A percentile compares a stretch with the other conserved stretches of the same genome.
These are phyloP conservation scores for Ernsta delagoae DNA, from an alignment of 2,888 invertebrate species.

Conservation along the genomic window DNA sequence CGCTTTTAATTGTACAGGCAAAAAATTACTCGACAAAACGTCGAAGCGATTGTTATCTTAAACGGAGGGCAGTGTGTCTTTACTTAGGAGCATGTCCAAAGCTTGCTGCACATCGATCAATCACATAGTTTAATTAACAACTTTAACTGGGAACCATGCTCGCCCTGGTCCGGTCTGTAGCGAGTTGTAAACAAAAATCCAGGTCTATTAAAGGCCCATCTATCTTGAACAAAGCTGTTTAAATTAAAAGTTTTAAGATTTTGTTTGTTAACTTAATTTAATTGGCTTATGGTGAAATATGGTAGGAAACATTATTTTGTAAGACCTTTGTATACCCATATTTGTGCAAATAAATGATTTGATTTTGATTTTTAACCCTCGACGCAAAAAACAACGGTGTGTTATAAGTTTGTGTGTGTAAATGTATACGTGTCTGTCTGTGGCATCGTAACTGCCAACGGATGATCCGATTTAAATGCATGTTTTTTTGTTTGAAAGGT, in stretches of 20 bases:
- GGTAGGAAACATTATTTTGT: too few species aligned
- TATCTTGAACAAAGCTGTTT: neutral
- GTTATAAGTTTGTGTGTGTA: too few species aligned
- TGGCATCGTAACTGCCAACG: too few species aligned
- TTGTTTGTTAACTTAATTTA: too few species aligned
- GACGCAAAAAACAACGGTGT: too few species aligned
- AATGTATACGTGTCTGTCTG: too few species aligned
- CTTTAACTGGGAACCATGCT: conserved; percentile 27
- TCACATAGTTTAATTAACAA: conserved; percentile 36
- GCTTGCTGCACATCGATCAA: conserved; percentile 32
- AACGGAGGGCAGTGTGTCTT: conserved; percentile 13
- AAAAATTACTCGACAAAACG: conserved; percentile 19
- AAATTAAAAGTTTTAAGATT: neutral
- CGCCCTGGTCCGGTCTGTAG: neutral
- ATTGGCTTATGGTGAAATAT: too few species aligned
- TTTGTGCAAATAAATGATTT: too few species aligned
- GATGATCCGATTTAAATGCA: too few species aligned
- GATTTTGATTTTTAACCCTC: too few species aligned
- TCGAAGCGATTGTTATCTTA: conserved; percentile 7
- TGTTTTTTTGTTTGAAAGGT: too few species aligned
- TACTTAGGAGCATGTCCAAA: conserved; percentile 15
- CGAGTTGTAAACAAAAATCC: conserved; percentile 13
- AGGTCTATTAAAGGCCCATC: conserved; percentile 8
- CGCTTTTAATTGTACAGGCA: neutral
- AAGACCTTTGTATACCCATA: too few species aligned